Base-by-base conservation (phyloP, 2,888 invertebrate genomes). In the Apotomis capreana region DNA sequence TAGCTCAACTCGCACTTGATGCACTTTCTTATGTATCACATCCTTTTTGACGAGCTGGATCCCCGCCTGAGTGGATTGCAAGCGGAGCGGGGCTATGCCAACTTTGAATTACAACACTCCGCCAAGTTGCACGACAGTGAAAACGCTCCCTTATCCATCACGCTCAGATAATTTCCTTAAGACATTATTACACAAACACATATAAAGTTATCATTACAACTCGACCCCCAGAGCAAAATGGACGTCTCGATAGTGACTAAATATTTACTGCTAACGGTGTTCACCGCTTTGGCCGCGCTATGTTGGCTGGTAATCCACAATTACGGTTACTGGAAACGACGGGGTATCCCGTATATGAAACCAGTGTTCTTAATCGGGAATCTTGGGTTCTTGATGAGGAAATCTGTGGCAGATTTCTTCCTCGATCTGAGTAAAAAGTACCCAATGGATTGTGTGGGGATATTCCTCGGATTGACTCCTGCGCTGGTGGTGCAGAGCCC, bases 251-350 rank as follows among this genome's bases (percentile, higher is more conserved):
- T 64, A 26, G 10, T 68, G 40, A 73, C 64, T 13, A 62, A 63
- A 49, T 70, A 63, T 61, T 57, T 74, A 54, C 44, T 73, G 10
- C 51, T 55, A 15, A n/a, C 44, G 10, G 63, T 58, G 15, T 51
- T 70, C 46, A 49, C 63, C 63, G 79, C 78, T 77, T 68, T 83
- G 10, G 62, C 81, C 5, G 40, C 82, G 65, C 59, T 85, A 37
- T 87, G 81, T 69, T 76, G 86, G 37, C 84, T 80, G 69, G 77
- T 81, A 9, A 79, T 80, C 8, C 76, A 74, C 51, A 80, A 82
- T 63, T 84, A 93, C 85, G 84, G 78, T 44, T 90, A 89, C 74
- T 90, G 90, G 90, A 84, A 83, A 63, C 78, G 83, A 54, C 86
- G 86, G 3, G 88, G 87, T 2, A 75, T 90, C 3, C 85, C 84